phyloP scores from a whole-genome alignment of 2,888 invertebrate species.

The Ptilodon capucinus region DNA sequence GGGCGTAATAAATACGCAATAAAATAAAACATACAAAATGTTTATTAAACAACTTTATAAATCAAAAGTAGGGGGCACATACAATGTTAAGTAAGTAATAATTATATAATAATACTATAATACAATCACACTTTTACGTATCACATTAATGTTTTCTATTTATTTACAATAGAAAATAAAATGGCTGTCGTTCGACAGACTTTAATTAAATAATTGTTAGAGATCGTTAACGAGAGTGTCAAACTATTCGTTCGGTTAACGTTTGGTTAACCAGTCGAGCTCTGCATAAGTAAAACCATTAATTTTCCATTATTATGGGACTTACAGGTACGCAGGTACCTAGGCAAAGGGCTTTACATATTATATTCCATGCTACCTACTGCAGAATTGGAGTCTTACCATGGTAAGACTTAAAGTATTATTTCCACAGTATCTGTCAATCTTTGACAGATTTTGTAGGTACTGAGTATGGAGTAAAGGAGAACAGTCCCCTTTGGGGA shows the following conservation, averaged over 20 bases:
- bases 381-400: too few relatives aligned
- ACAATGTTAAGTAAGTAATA: background rate
- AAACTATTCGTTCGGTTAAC: background rate
- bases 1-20: background rate
- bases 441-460: too few relatives aligned
- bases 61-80: background rate
- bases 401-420: too few relatives aligned
- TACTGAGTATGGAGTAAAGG: too few relatives aligned
- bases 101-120: slow-evolving; percentile 8
- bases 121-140: slow-evolving; percentile 34
- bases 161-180: slow-evolving; percentile 11
- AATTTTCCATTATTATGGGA: too few relatives aligned
- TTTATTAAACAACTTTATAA: background rate
- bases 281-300: too few relatives aligned
- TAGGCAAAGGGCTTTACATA: too few relatives aligned
- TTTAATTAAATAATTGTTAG: background rate
- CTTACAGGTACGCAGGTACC: too few relatives aligned
- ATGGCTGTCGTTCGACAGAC: background rate
- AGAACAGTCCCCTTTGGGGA: too few relatives aligned
- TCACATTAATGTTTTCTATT: slow-evolving; percentile 35
- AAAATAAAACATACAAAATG: background rate
- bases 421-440: too few relatives aligned
- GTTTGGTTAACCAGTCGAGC: too few relatives aligned
- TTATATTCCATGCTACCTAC: too few relatives aligned
- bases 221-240: background rate